Percentiles rank a stretch among this genome's conserved stretches.
phyloP scores from a whole-genome alignment of 2,113 vertebrate species.

The Patagioenas fasciata region DNA sequence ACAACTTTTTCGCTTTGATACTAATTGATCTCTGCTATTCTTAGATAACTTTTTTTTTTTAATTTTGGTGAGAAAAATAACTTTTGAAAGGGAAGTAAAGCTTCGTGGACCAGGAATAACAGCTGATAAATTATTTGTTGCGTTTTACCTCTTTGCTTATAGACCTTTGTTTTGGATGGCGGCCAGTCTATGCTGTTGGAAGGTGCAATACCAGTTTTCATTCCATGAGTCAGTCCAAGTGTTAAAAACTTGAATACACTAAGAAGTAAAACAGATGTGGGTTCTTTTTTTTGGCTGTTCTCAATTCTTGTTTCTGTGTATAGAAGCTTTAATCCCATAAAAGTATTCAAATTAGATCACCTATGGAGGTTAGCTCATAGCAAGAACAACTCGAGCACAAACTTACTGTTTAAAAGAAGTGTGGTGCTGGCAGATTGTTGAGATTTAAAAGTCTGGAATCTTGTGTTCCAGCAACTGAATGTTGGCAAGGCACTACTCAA shows the following conservation, averaged over 20 bases:
- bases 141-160: background rate
- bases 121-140: constrained; percentile 15
- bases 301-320: background rate
- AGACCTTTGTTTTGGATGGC: background rate
- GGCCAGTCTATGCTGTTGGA: background rate
- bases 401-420: background rate
- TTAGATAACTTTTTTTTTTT: background rate
- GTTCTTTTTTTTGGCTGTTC: background rate
- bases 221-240: background rate
- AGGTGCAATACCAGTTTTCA: constrained; percentile 29
- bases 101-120: background rate
- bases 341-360: background rate
- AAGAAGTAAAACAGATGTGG: background rate
- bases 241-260: background rate
- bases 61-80: background rate
- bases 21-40: background rate
- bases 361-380: background rate
- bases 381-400: background rate
- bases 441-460: background rate
- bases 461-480: background rate
- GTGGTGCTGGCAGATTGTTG: background rate
- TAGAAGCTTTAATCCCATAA: background rate
- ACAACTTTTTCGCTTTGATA: background rate
- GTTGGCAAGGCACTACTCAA: background rate
- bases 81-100: background rate